Evolutionary conservation across 2,797 vertebrate genomes (phyloP).

Genomic region (Halcyon chelicuti): DNA sequence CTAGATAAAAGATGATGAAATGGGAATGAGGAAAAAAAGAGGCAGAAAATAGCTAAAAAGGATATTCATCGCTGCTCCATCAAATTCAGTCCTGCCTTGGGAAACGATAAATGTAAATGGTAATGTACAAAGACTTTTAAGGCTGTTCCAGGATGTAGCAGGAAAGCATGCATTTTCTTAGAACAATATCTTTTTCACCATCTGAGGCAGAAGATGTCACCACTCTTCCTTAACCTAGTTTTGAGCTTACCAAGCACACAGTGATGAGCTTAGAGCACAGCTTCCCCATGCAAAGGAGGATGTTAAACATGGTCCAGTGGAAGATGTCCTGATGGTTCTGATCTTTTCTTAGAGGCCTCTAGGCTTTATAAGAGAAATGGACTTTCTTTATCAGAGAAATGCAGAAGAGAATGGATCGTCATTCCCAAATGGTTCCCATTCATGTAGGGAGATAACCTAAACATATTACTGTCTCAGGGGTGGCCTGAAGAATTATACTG

Average conservation of each 20-base stretch:
- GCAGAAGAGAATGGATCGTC: not conserved
- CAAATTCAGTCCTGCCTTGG: not conserved
- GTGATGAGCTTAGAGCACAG: not conserved
- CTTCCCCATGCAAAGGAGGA: not conserved
- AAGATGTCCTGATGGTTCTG: not conserved
- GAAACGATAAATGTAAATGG: not conserved
- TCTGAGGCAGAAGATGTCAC: not conserved
- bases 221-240: not conserved
- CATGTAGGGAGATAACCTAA: not conserved
- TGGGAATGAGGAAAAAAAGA: not conserved
- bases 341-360: not conserved
- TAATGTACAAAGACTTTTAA: not conserved
- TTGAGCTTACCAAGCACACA: not conserved
- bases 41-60: constrained; percentile 12
- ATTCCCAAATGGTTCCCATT: not conserved
- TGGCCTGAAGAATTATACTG: not conserved
- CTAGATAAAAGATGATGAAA: constrained; percentile 35
- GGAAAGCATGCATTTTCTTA: not conserved
- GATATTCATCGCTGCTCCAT: constrained; percentile 13
- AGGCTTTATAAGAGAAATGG: not conserved
- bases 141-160: not conserved
- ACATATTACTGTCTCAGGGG: not conserved
- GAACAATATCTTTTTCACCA: not conserved
- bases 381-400: too few species aligned
- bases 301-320: not conserved